Conservation (phyloP, 1,140 invertebrate species). For the Drosophila eugracilis region DNA sequence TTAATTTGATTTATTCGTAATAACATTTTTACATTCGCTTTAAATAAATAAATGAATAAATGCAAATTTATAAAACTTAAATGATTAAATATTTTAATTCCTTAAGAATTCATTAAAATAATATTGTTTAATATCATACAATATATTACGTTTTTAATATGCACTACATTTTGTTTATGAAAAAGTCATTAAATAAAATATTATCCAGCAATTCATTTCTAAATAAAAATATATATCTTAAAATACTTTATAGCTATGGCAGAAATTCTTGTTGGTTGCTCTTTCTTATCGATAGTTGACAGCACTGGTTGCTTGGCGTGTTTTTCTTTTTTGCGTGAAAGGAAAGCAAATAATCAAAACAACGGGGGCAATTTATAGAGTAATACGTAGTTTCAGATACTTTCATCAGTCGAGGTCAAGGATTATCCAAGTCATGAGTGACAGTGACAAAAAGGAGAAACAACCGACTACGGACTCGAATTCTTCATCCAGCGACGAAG, state of each 20-base stretch:
- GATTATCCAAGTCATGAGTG: slow-evolving; percentile 7
- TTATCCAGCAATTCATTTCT: too few species aligned
- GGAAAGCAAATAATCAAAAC: slow-evolving; percentile 18
- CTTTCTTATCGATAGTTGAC: slow-evolving; percentile 8
- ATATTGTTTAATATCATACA: too few species aligned
- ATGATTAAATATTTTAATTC: too few species aligned
- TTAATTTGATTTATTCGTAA: too few species aligned
- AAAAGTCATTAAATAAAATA: too few species aligned
- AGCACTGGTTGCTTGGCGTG: background rate
- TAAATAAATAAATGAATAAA: background rate
- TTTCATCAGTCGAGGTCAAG: background rate
- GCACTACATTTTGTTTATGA: too few species aligned
- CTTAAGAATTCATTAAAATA: too few species aligned
- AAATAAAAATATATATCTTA: background rate
- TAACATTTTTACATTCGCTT: background rate
- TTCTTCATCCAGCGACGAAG: slow-evolving; percentile 23
- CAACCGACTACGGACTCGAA: background rate
- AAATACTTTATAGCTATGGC: slow-evolving; percentile 1
- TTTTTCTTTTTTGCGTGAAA: background rate
- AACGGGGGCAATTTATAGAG: slow-evolving; percentile 9
- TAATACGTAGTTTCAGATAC: slow-evolving; percentile 9
- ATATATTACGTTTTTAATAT: too few species aligned
- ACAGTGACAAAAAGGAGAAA: background rate
- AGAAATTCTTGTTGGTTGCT: too few species aligned
- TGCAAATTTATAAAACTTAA: too few species aligned